Percentiles rank a stretch among this genome's conserved stretches.
phyloP scores from a whole-genome alignment of 1,140 invertebrate genomes.

The Drosophila repleta region DNA sequence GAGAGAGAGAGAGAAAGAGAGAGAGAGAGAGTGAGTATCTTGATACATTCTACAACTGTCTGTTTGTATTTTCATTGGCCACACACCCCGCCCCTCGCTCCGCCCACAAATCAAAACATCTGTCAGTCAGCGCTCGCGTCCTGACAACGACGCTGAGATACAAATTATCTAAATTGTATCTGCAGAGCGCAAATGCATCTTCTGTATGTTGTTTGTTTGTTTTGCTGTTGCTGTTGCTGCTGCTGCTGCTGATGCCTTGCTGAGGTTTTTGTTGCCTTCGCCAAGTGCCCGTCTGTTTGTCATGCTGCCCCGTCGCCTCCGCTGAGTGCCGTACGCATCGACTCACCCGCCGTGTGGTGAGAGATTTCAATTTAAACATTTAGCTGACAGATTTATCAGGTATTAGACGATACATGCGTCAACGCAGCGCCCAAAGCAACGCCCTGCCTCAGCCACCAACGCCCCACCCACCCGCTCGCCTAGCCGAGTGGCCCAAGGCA shows the following conservation, averaged over 20 bases:
- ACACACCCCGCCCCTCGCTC: not conserved
- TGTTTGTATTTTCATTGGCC: constrained; percentile 16
- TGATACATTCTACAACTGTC: constrained; percentile 19
- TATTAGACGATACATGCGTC: constrained; percentile 79
- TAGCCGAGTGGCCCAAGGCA: not conserved
- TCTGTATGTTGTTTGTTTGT: constrained; percentile 71
- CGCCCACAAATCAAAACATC: constrained; percentile 74
- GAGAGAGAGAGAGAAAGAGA: not conserved
- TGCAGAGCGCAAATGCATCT: constrained; percentile 72
- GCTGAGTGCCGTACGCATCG: constrained; percentile 31
- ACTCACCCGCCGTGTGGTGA: constrained; percentile 55
- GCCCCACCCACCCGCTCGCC: not conserved
- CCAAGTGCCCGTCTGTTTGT: constrained; percentile 27
- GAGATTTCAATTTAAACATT: constrained; percentile 82
- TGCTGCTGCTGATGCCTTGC: constrained; percentile 1
- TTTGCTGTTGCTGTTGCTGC: constrained; percentile 36
- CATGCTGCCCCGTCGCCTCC: not conserved
- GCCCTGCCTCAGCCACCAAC: not conserved
- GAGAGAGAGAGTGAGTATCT: constrained; percentile 27
- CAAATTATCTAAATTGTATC: constrained; percentile 84
- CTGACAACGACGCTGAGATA: constrained; percentile 81
- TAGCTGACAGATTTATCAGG: constrained; percentile 83
- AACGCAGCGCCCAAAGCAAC: constrained; percentile 38
- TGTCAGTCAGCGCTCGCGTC: constrained; percentile 71
- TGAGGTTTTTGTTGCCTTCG: constrained; percentile 24